Evolutionary conservation across 2,113 vertebrate species (phyloP), one percentile per base, ranked within the genome.

Genomic region (Lagopus leucura): DNA sequence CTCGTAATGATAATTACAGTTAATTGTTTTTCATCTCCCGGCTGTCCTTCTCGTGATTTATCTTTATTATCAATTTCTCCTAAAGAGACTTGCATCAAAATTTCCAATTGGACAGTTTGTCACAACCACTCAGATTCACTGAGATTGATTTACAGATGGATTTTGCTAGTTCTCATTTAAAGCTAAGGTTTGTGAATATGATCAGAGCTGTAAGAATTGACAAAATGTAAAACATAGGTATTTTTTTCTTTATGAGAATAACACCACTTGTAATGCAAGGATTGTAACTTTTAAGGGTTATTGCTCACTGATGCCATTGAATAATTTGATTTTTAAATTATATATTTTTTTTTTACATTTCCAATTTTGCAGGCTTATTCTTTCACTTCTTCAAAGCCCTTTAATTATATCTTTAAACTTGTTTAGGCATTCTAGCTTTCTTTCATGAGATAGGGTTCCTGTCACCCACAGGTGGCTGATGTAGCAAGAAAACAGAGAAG

Each of bases 11-110:
- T 86, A 75, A 97, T 96, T 97, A 88, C 42, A 71, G 52, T 90
- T 98, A 97, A 97, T 96, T 97, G 91, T 97, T 96, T 64, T 97
- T 97, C 43, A 93, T 95, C 82, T 97, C 70, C 67, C 93, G 95
- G 10, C 82, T 65, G 74, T 94, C 32, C 57, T 97, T 95, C 95
- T 94, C 28, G 24, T 96, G 71, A 94, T 81, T 97, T 95, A 94
- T 28, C 83, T 86, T 95, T 86, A 55, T 91, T 54, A 95, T 95
- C 89, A 86, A 57, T 96, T 97, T 97, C 76, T 96, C 85, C 91
- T 76, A 67, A 92, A 88, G 58, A 96, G 86, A 65, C 67, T 95
- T 80, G 48, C 66, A 94, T 90, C 24, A 95, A 94, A 93, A 93
- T 97, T 95, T 96, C 89, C 83, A 96, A 67, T 97, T 97, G 97